These are phyloP conservation scores for Porites australiensis DNA, from an alignment of 64 coral and sea anemone species.

Conservation along the genomic window DNA sequence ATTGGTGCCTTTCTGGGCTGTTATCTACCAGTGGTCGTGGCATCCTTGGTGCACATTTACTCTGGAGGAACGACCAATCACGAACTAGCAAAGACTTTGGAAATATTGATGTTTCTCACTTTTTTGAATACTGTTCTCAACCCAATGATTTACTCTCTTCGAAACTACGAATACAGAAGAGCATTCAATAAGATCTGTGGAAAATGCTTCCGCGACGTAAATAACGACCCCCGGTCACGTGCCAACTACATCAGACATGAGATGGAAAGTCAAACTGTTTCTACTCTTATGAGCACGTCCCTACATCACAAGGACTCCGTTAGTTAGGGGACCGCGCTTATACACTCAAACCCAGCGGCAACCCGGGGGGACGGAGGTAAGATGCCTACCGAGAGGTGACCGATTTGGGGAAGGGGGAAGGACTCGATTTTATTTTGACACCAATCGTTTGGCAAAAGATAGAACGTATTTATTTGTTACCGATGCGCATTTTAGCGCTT, in stretches of 20 bases:
- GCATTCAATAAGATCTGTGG: conserved; percentile 33
- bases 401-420: too few species aligned
- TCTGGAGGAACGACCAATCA: background rate
- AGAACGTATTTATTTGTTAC: too few species aligned
- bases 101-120: conserved; percentile 37
- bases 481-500: too few species aligned
- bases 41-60: conserved; percentile 8
- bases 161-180: conserved; percentile 35
- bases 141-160: conserved; percentile 53
- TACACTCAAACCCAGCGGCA: too few species aligned
- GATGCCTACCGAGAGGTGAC: too few species aligned
- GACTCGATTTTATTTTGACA: too few species aligned
- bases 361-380: too few species aligned
- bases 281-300: conserved; percentile 8
- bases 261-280: conserved; percentile 30
- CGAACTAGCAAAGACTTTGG: background rate
- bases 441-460: too few species aligned
- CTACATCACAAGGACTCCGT: background rate
- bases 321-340: too few species aligned
- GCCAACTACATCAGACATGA: background rate
- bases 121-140: conserved; percentile 62
- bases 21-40: conserved; percentile 56
- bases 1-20: conserved; percentile 61
- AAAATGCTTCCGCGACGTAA: background rate
- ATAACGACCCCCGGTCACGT: background rate